Evolutionary conservation across 2,797 vertebrate species (phyloP), one percentile per base, ranked within the genome.

Genomic region (Xyrichtys novacula): DNA sequence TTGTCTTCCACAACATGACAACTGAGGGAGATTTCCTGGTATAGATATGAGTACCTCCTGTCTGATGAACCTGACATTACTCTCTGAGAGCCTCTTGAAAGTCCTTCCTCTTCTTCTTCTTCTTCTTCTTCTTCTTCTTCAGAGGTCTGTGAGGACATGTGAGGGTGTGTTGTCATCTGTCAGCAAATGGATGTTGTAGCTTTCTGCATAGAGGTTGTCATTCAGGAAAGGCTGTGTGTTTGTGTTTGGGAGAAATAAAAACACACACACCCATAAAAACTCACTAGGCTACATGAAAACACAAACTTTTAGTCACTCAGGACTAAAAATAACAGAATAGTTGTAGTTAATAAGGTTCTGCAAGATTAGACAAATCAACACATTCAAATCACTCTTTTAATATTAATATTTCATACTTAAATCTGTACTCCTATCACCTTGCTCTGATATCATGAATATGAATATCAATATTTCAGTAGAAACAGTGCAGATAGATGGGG

Each of bases 121-220:
- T 42, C 32, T n/a, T n/a, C n/a, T n/a, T 53, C 42, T 58, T 23
- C 50, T 74, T 39, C 7, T 22, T 44, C 36, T 32, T 42, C 32
- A 34, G 63, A 40, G 38, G 42, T 29, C 19, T 31, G 11, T 7
- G 40, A 47, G 43, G 50, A 59, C 1, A 1, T 38, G 57, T 17
- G 36, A 32, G 66, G 52, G 39, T 19, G 52, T 23, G 8, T 53
- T 78, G 71, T 64, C 74, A 55, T 56, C 50, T 55, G 54, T 76
- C 77, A 78, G 48, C 73, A 83, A 76, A 71, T 7, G 22, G 63
- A 59, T 36, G 49, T 17, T 44, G 57, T 49, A 40, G 68, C 39
- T 44, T 65, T 70, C 46, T 36, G 50, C 22, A 74, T 74, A 55
- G 64, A 65, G 68, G 59, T 53, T 67, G 76, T 84, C 74, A 65